Evolutionary conservation across 2,888 invertebrate genomes (phyloP), one percentile per base, ranked within the genome.

Genomic region (Silvanus unidentatus): DNA sequence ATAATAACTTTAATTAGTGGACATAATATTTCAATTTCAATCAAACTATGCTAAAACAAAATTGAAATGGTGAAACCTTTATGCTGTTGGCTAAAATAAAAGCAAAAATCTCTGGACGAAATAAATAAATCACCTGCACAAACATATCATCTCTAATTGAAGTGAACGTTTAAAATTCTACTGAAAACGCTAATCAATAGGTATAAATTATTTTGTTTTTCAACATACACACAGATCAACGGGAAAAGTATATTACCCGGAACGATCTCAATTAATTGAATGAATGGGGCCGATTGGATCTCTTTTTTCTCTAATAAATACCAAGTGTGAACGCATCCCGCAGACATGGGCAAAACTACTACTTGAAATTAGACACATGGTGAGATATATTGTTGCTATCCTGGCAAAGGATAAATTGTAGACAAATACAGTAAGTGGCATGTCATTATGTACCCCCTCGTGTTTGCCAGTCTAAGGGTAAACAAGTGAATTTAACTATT

Each of bases 351-450:
- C 54, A 47, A 45, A 50, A 52, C 43, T 43, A n/a, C n/a, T n/a
- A 55, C 54, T 58, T 56, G 57, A 59, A 62, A 62, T 62, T 62
- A 60, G 55, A 50, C 55, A 49, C 51, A 48, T 42, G 48, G 49
- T 49, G 57, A 59, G 56, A 58, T 60, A 59, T 54, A 59, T 22
- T 59, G 57, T 54, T 58, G 58, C 55, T 58, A 55, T n/a, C 57
- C 54, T 50, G 44, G 40, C 52, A 49, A 53, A 53, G 48, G 53
- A 54, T 49, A 52, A 59, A 57, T 22, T 32, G 32, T 32, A 12
- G 22, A 12, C 54, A 56, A 55, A 50, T 48, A 56, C 48, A 43
- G 44, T 40, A 50, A 52, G 45, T 49, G 47, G 48, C 42, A 47
- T 42, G 44, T 46, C 44, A 42, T 37, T 42, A 47, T 48, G 47